Evolutionary conservation across 2,113 vertebrate genomes (phyloP).

Genomic region (Holacanthus passer): DNA sequence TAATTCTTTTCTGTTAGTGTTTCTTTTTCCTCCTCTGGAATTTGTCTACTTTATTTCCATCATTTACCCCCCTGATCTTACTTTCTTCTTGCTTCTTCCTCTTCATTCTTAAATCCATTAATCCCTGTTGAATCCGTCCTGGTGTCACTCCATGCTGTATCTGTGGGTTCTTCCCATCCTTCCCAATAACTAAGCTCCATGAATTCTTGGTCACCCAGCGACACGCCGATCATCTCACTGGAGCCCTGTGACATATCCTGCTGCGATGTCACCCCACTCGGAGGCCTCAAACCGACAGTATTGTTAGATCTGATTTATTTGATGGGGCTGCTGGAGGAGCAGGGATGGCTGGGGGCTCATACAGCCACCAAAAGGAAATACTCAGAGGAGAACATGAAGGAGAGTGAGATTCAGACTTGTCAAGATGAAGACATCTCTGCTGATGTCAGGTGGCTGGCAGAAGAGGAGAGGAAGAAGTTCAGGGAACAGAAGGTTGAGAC

Average conservation of each 20-base stretch:
- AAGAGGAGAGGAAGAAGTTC: conserved; percentile 54
- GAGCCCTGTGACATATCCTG: conserved; percentile 82
- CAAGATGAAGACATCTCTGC: conserved; percentile 74
- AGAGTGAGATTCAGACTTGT: conserved; percentile 64
- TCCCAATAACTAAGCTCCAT: conserved; percentile 88
- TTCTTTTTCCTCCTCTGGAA: conserved; percentile 57
- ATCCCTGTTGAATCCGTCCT: conserved; percentile 72
- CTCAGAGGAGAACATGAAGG: conserved; percentile 60
- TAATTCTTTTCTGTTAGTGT: conserved; percentile 57
- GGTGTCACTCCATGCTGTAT: conserved; percentile 80
- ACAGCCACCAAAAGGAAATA: conserved; percentile 48
- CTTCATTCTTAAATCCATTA: conserved; percentile 73
- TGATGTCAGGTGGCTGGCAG: conserved; percentile 54
- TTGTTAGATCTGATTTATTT: conserved; percentile 85
- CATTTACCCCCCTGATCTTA: conserved; percentile 73
- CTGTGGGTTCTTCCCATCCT: conserved; percentile 76
- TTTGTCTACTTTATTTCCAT: conserved; percentile 67
- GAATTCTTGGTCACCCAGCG: conserved; percentile 91
- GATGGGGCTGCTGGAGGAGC: conserved; percentile 85
- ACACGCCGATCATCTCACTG: conserved; percentile 84
- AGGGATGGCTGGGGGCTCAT: conserved; percentile 63
- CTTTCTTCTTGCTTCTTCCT: conserved; percentile 70
- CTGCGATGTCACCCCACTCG: conserved; percentile 79
- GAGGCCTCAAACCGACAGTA: conserved; percentile 81
- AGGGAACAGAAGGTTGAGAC: conserved; percentile 60